Percentiles rank a stretch among this genome's conserved stretches.
Conservation (phyloP, 2,113 vertebrate genomes). For the Saguinus midas region DNA sequence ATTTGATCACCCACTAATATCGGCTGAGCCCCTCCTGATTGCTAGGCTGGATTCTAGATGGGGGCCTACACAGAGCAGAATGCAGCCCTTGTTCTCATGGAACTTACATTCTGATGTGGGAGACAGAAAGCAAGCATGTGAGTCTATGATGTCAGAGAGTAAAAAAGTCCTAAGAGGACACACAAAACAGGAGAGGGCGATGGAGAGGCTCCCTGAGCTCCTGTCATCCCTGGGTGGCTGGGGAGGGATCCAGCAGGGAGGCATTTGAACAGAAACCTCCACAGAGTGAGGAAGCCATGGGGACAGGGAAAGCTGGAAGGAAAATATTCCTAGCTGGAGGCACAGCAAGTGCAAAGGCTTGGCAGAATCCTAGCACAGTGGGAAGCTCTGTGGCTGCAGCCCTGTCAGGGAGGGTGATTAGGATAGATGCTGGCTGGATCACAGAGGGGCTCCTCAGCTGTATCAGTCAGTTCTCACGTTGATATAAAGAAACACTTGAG, state of each 20-base stretch:
- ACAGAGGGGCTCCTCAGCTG: neutral
- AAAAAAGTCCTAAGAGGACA: rapidly evolving
- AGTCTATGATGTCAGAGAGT: neutral
- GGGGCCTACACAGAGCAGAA: rapidly evolving
- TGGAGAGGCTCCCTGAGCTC: rapidly evolving
- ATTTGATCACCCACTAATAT: rapidly evolving
- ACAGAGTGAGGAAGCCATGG: rapidly evolving
- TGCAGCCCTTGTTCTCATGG: rapidly evolving
- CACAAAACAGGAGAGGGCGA: neutral
- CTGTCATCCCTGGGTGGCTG: neutral
- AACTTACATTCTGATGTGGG: rapidly evolving
- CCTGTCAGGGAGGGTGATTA: rapidly evolving
- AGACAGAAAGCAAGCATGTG: rapidly evolving
- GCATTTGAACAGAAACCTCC: rapidly evolving
- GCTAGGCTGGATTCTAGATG: neutral
- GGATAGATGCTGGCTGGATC: no score
- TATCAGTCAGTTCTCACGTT: no score
- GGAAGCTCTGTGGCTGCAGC: neutral
- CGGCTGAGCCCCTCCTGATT: rapidly evolving
- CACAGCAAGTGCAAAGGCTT: rapidly evolving
- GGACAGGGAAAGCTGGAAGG: no score
- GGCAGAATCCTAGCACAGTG: no score
- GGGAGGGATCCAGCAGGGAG: no score
- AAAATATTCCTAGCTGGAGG: neutral
- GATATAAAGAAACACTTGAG: no score